A percentile compares a stretch with the other conserved stretches of the same genome.
Conservation (phyloP, 2,888 invertebrate genomes). For the Spisula solida region DNA sequence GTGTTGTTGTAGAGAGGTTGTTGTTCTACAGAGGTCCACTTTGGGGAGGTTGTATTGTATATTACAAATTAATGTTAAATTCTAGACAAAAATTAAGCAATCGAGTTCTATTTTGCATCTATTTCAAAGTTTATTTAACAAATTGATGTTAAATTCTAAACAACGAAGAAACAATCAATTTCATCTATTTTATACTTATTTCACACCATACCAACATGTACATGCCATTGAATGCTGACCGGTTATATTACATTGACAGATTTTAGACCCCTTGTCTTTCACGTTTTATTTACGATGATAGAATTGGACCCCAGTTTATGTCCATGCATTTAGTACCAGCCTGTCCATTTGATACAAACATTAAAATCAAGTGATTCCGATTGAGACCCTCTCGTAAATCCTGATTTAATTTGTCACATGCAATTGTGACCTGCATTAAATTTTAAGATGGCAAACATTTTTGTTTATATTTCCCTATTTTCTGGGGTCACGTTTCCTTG, state of each 20-base stretch:
- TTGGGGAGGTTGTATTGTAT: no score
- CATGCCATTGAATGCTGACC: neutral
- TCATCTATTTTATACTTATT: neutral
- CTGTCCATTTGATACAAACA: neutral
- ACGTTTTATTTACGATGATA: slow-evolving; percentile 46
- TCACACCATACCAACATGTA: neutral
- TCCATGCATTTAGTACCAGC: slow-evolving; percentile 44
- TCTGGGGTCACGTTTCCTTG: slow-evolving; percentile 47
- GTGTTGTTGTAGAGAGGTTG: no score
- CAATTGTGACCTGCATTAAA: slow-evolving; percentile 62
- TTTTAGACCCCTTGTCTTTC: slow-evolving; percentile 25
- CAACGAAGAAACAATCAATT: no score
- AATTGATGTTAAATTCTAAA: no score
- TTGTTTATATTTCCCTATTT: slow-evolving; percentile 45
- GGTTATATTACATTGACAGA: slow-evolving; percentile 19
- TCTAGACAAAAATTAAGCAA: no score
- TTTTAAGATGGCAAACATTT: slow-evolving; percentile 28
- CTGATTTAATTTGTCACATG: slow-evolving; percentile 68
- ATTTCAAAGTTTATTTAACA: no score
- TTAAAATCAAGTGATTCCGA: slow-evolving; percentile 37
- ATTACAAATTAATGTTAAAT: no score
- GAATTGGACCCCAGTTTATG: slow-evolving; percentile 41
- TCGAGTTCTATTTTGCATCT: no score
- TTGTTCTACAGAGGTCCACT: no score
- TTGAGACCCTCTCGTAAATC: slow-evolving; percentile 64